These are phyloP conservation scores for Conistra vaccinii DNA, from an alignment of 2,888 invertebrate genomes.

Conservation along the genomic window DNA sequence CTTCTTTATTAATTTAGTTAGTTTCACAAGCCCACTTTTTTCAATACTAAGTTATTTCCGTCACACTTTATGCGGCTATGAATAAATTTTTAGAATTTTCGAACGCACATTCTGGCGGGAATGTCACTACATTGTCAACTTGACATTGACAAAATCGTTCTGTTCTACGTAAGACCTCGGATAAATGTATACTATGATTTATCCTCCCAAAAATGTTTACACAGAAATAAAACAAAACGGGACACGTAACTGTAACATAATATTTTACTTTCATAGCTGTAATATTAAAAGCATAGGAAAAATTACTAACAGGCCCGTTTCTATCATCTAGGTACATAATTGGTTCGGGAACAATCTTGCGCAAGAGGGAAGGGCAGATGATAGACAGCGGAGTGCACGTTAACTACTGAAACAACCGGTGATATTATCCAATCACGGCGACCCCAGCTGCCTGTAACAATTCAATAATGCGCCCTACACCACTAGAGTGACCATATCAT, in stretches of 20 bases:
- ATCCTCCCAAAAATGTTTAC: neutral
- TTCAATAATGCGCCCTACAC: slow-evolving; percentile 75
- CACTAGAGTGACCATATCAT: slow-evolving; percentile 50
- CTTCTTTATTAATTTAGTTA: too few species aligned
- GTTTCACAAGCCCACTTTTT: fast-evolving
- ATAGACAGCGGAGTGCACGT: slow-evolving; percentile 60
- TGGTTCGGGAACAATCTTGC: slow-evolving; percentile 66
- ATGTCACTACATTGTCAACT: slow-evolving; percentile 15
- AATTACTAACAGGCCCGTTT: neutral
- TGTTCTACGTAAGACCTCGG: neutral
- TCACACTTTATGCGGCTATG: fast-evolving
- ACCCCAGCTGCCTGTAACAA: slow-evolving; percentile 75
- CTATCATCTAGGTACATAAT: slow-evolving; percentile 26
- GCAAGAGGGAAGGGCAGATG: slow-evolving; percentile 70
- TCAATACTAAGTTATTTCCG: neutral
- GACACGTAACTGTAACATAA: neutral
- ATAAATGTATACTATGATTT: too few species aligned
- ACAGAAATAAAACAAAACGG: neutral
- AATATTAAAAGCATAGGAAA: neutral
- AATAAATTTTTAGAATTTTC: neutral
- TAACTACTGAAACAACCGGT: slow-evolving; percentile 63
- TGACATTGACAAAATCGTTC: neutral
- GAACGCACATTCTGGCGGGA: slow-evolving; percentile 54
- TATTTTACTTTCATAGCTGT: neutral
- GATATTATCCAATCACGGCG: slow-evolving; percentile 81